A percentile compares a stretch with the other conserved stretches of the same genome.
These are phyloP conservation scores for Drosophila novamexicana DNA, from an alignment of 1,140 invertebrate species.

Conservation along the genomic window DNA sequence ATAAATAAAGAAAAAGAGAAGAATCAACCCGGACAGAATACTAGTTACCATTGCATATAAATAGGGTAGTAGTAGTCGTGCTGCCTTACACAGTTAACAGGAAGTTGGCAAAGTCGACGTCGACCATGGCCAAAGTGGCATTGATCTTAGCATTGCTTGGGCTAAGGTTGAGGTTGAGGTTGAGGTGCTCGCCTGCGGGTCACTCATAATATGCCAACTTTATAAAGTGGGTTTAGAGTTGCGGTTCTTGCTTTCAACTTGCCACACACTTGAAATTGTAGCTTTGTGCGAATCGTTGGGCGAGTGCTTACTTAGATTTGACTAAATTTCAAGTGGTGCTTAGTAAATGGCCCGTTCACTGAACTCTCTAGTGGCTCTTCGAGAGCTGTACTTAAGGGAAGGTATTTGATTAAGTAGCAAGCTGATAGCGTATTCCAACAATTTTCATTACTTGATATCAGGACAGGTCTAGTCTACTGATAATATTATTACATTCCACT, in stretches of 20 bases:
- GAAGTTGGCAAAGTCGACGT: conserved; percentile 64
- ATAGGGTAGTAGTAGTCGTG: conserved; percentile 66
- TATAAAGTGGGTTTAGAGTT: conserved; percentile 64
- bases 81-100: conserved; percentile 43
- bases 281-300: conserved; percentile 32
- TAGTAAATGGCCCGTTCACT: conserved; percentile 31
- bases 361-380: conserved; percentile 31
- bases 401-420: conserved; percentile 2
- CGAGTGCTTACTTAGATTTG: conserved; percentile 20
- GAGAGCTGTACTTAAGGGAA: conserved; percentile 13
- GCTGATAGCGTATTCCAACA: conserved; percentile 15
- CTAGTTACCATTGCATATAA: conserved; percentile 34
- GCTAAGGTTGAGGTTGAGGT: conserved; percentile 57
- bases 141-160: conserved; percentile 73
- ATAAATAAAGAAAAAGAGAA: conserved; percentile 20
- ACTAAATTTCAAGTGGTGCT: conserved; percentile 42
- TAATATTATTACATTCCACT: conserved; percentile 10
- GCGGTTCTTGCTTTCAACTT: conserved; percentile 41
- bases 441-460: conserved; percentile 19
- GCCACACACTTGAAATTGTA: conserved; percentile 50
- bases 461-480: neutral
- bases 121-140: conserved; percentile 59
- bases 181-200: conserved; percentile 56
- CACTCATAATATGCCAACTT: conserved; percentile 49
- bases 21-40: conserved; percentile 32